Base-by-base conservation (phyloP, 2,888 invertebrate species). In the Cloeon dipterum region DNA sequence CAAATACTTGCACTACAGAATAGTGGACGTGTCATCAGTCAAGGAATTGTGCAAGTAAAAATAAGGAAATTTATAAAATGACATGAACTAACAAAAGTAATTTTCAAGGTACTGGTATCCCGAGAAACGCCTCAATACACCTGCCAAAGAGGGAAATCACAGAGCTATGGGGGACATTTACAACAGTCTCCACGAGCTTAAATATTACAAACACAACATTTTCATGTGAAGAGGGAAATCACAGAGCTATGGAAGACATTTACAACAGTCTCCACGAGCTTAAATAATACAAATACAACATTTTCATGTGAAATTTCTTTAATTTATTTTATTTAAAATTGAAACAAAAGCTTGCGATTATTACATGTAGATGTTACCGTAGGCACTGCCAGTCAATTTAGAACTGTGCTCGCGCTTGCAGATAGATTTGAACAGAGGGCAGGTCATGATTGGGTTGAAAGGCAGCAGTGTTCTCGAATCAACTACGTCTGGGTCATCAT, bases 11-110 rank as follows among this genome's bases (percentile, higher is more conserved):
- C 89, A 94, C 53, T 91, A 94, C 55, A 68, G 94, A 47, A 75
- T 86, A 32, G 72, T 98, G 42, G 96, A 96, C 62, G 89, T 93
- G 3, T 83, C 82, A 23, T 70, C 82, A 0, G 57, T 96, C 14
- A 93, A 91, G 53, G 91, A 93, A 56, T 53, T 94, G 18, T 53
- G 58, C 45, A 57, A 48, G 60, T 57, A 49, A n/a, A 14, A 14
- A n/a, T 11, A n/a, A 32, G 14, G 10, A 25, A 10, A 25, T 33
- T 14, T 11, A 14, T 33, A 1, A 13, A 4, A n/a, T 8, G n/a
- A 37, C 19, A 37, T 26, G 10, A 7, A 39, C 45, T 40, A 10
- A 10, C 25, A 23, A n/a, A n/a, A n/a, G n/a, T n/a, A n/a, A 11
- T n/a, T 26, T 37, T 69, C 65, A 10, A 66, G 64, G 44, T 56